phyloP scores from a whole-genome alignment of 2,113 vertebrate genomes.

The Larimichthys crocea region DNA sequence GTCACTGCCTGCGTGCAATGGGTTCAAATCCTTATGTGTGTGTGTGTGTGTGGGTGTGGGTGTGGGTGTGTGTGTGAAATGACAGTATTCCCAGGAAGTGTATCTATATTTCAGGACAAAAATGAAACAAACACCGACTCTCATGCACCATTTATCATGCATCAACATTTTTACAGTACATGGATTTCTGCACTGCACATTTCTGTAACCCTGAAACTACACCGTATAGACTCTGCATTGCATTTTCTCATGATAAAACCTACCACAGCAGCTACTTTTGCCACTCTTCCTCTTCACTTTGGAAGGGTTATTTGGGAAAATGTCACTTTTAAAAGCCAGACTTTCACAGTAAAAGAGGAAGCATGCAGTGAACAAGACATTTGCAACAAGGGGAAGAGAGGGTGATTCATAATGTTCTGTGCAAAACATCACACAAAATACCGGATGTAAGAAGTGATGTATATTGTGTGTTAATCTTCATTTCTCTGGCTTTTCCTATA shows the following conservation, averaged over 20 bases:
- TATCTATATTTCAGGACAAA: neutral
- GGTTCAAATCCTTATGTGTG: neutral
- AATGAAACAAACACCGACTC: conserved; percentile 4
- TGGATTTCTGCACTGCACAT: neutral
- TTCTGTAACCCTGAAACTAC: conserved; percentile 1
- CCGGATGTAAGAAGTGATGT: conserved; percentile 12
- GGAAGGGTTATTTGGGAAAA: neutral
- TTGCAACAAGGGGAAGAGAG: neutral
- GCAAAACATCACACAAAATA: neutral
- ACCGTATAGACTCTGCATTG: neutral
- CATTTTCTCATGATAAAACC: neutral
- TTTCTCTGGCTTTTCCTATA: neutral
- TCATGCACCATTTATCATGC: conserved; percentile 47
- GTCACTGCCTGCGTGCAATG: conserved; percentile 3
- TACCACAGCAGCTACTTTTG: neutral
- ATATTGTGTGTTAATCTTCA: neutral
- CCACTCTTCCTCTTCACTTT: neutral
- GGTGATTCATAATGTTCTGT: conserved; percentile 26
- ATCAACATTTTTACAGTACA: conserved; percentile 2
- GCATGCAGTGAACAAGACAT: neutral
- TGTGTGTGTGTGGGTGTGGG: neutral
- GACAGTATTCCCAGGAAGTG: conserved; percentile 4
- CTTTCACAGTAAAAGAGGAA: neutral
- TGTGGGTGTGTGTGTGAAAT: neutral
- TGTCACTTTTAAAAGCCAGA: conserved; percentile 13